Conservation (phyloP, 2,113 vertebrate genomes). For the Cyanoliseus patagonus region DNA sequence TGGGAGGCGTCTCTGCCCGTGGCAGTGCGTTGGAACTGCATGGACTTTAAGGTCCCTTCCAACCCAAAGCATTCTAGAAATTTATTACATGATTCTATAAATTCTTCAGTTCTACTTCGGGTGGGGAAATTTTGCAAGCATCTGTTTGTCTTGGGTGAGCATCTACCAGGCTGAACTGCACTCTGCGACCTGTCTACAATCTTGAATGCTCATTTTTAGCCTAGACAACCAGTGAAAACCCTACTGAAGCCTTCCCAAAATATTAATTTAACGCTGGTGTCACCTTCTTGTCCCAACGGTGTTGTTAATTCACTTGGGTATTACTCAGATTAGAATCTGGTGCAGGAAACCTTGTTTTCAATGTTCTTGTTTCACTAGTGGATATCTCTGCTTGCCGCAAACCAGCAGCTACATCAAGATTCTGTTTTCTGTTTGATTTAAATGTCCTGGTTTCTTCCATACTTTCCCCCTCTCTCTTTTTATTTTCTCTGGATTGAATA, state of each 20-base stretch:
- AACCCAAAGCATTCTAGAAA: background rate
- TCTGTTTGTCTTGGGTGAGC: constrained; percentile 11
- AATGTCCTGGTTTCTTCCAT: background rate
- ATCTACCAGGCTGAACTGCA: background rate
- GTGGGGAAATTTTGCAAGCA: constrained; percentile 12
- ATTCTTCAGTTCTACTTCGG: background rate
- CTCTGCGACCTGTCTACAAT: background rate
- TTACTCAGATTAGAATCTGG: background rate
- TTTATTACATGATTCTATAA: background rate
- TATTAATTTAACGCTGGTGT: background rate
- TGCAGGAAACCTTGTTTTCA: background rate
- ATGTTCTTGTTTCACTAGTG: background rate
- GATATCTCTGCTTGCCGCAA: background rate
- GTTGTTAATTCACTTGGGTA: background rate
- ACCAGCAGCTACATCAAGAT: background rate
- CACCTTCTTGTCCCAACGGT: background rate
- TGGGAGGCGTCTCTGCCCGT: background rate
- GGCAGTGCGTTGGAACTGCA: background rate
- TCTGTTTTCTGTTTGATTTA: background rate
- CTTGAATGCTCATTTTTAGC: constrained; percentile 28
- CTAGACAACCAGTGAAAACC: background rate
- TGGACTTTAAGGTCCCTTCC: no score
- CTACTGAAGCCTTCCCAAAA: background rate
- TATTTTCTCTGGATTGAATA: background rate
- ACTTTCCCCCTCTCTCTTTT: background rate